Conservation (phyloP, 2,113 vertebrate genomes). For the Ophiodon elongatus region DNA sequence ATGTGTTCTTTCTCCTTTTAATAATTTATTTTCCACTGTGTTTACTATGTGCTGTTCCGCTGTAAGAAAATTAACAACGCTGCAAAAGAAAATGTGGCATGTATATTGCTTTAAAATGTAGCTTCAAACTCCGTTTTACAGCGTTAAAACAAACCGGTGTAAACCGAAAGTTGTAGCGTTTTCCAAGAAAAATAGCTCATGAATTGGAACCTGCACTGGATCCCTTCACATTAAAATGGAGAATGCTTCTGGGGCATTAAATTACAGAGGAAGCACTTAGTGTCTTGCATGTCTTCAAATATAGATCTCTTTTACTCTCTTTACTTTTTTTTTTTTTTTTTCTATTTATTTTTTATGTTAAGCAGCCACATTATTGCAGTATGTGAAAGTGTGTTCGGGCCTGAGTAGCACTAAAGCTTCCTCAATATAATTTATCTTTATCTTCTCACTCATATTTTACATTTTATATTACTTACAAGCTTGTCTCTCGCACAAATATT, state of each 20-base stretch:
- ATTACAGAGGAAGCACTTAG: conserved; percentile 24
- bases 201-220: neutral
- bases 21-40: neutral
- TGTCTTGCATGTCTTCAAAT: conserved; percentile 16
- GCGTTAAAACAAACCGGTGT: neutral
- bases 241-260: conserved; percentile 13
- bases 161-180: neutral
- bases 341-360: conserved; percentile 21
- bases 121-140: neutral
- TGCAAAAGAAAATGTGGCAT: neutral
- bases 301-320: neutral
- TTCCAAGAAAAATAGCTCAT: neutral
- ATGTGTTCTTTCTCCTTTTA: conserved; percentile 13
- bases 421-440: conserved; percentile 1
- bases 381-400: neutral
- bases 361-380: neutral
- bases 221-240: neutral
- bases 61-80: neutral
- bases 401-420: conserved; percentile 4
- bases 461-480: neutral
- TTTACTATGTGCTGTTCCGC: neutral
- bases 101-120: conserved; percentile 7
- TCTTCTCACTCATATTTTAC: neutral
- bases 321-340: neutral
- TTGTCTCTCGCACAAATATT: neutral